Base-by-base conservation (phyloP, 2,797 vertebrate species). In the Labroides dimidiatus region DNA sequence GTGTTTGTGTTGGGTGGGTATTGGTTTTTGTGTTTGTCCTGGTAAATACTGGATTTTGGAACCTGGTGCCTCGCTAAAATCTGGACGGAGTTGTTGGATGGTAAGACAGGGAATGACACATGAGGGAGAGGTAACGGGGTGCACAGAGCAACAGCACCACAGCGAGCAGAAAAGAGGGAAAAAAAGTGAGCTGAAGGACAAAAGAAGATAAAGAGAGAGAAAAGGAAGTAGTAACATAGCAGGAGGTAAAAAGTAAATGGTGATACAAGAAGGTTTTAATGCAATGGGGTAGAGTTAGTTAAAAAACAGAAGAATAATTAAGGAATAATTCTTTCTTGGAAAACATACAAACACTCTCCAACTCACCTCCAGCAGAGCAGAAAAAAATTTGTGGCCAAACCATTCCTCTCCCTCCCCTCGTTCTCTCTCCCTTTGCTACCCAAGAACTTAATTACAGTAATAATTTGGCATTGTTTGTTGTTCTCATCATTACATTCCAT, bases 1-100 rank as follows among this genome's bases (percentile, higher is more conserved):
- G 69, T 82, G 74, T 89, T 89, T 89, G 77, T 24, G n/a, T 84
- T 84, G 80, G 84, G 71, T 56, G 71, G 80, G 63, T 84, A 89
- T 87, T 78, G 80, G 84, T 87, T 92, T n/a, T 90, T 87, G 69
- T 88, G 81, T 91, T 91, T 89, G 81, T 87, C 77, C 71, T 80
- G 67, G 87, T 88, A 78, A 87, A 88, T 84, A 86, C 84, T 77
- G 76, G 80, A 63, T 82, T 86, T 84, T 85, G 73, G 84, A 87
- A 77, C 65, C 72, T 53, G 56, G 64, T 37, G 77, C 77, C 72
- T 80, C 67, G 52, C 68, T 87, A 73, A 84, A 84, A 78, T 82
- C 68, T 78, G 80, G 82, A 84, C 70, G 64, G 73, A 73, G 64
- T 70, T 45, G 74, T 80, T 83, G 78, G 78, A 88, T 81, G 62